These are phyloP conservation scores for Callyntrura sp. DNA, from an alignment of 2,888 invertebrate species.

Conservation along the genomic window DNA sequence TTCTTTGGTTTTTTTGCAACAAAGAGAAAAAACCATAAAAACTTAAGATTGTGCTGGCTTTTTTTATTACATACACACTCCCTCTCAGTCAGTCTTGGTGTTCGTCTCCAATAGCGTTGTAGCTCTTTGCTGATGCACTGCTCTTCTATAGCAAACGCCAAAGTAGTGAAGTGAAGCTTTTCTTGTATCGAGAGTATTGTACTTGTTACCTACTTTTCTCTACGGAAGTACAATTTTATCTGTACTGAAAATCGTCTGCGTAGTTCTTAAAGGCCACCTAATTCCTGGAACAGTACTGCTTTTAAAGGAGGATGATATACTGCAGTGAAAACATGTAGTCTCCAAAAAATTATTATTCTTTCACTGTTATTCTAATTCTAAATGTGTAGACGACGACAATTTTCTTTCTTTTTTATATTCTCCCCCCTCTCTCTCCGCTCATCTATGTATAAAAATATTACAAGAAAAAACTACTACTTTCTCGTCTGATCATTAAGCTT, in stretches of 20 bases:
- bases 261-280: too few relatives aligned
- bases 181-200: too few relatives aligned
- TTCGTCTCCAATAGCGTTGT: not conserved
- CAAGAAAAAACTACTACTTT: constrained; percentile 31
- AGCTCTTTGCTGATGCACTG: too few relatives aligned
- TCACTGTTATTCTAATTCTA: constrained; percentile 54
- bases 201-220: too few relatives aligned
- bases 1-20: constrained; percentile 39
- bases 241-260: too few relatives aligned
- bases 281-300: not conserved
- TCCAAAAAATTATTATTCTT: not conserved
- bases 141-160: too few relatives aligned
- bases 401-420: constrained; percentile 30
- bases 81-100: not conserved
- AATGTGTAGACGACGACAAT: constrained; percentile 3
- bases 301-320: not conserved
- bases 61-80: not conserved
- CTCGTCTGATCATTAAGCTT: constrained; percentile 51
- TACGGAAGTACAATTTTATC: too few relatives aligned
- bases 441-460: constrained; percentile 42
- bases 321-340: not conserved
- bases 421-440: not conserved
- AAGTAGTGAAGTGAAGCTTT: too few relatives aligned
- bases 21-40: constrained; percentile 37
- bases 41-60: not conserved